These are phyloP conservation scores for Tangara arthus DNA, from an alignment of 2,797 vertebrate species.

Conservation along the genomic window DNA sequence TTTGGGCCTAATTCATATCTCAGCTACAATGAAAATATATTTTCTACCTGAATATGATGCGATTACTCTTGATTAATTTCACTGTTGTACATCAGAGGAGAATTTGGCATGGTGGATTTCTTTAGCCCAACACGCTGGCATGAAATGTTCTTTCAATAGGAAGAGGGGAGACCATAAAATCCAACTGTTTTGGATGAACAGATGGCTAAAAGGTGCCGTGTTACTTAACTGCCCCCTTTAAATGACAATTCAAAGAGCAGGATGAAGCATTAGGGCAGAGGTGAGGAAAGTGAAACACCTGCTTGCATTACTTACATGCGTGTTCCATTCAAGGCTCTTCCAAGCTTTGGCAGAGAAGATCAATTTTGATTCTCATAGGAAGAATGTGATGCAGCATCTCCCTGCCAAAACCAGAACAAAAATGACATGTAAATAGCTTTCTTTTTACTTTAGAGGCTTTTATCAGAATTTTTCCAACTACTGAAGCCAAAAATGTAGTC, in stretches of 20 bases:
- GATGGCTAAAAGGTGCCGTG: background rate
- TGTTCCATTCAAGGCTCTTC: background rate
- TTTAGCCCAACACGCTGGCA: background rate
- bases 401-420: background rate
- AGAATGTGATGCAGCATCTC: background rate
- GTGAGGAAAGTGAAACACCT: background rate
- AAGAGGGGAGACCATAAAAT: background rate
- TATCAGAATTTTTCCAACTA: background rate
- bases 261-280: background rate
- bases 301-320: background rate
- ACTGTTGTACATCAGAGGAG: background rate
- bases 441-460: background rate
- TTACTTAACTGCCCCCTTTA: background rate
- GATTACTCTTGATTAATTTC: background rate
- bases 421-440: background rate
- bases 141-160: background rate
- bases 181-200: background rate
- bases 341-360: background rate
- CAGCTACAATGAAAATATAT: background rate
- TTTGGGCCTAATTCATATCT: background rate
- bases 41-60: background rate
- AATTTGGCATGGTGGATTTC: background rate
- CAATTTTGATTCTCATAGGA: background rate
- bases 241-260: background rate
- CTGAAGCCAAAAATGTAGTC: background rate